Evolutionary conservation across 2,888 invertebrate genomes (phyloP), one percentile per base, ranked within the genome.

Genomic region (Dolomedes plantarius): DNA sequence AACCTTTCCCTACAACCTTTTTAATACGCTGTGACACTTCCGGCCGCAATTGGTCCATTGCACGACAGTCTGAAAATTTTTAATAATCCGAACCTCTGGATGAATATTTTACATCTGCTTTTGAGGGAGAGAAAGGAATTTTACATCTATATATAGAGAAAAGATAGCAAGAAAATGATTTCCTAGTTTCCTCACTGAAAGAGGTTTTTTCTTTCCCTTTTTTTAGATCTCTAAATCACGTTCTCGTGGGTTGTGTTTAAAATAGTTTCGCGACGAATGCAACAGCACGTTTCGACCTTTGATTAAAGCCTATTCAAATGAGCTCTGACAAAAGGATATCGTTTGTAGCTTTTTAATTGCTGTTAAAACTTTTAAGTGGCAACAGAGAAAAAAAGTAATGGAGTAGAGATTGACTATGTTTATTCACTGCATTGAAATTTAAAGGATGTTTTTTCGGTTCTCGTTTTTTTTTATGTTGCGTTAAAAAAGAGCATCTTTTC

Each of bases 301-400:
- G 79, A 82, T 82, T 82, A 77, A 85, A 77, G 73, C 73, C 77
- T 50, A 72, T 78, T 81, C 50, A 74, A 74, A 81, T 56, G 50
- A 27, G 50, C 73, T 77, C 77, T 85, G 73, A 85, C 83, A 85
- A 85, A 85, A 85, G 83, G 77, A 77, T 85, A 77, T 85, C 83
- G 77, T 73, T 23, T 67, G 77, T 46, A 68, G 39, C 65, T 85
- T 73, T 85, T 85, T 85, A 85, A 85, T 85, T 85, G 83, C 83
- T 62, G 36, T 77, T 73, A 77, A 39, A 77, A 73, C 29, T 56
- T 29, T 81, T 69, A 83, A 85, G 83, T 85, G 83, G 77, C 77
- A 78, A 77, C 75, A 64, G 62, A 28, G 62, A 29, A 23, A 64
- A 71, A 39, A 69, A 62, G 83, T 68, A 85, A 77, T 77, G 67